Base-by-base conservation (phyloP, 2,888 invertebrate species). In the Dicranocentrus wangi region DNA sequence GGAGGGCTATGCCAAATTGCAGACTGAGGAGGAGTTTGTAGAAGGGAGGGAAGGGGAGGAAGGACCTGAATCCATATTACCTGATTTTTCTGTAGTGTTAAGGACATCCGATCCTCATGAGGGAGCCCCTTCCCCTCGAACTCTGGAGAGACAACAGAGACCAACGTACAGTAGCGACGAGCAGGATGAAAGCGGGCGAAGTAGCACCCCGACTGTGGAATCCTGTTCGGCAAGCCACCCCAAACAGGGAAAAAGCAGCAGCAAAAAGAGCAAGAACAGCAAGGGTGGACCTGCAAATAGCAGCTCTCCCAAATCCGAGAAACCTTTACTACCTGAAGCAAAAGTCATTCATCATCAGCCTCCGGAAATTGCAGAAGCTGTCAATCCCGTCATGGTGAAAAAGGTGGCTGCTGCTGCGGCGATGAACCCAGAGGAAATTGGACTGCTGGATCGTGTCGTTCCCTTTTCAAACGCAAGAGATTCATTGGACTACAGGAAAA, bases 391-490 rank as follows among this genome's bases (percentile, higher is more conserved):
- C 13, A 15, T 69, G 15, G 61, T 82, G 8, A n/a, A 47, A n/a
- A 53, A 73, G 23, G n/a, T n/a, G n/a, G n/a, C n/a, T n/a, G 32
- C 17, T 13, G 23, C 17, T 42, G 25, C 5, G 17, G 53, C 51
- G 15, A 1, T 27, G 25, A 32, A 28, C 5, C 7, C 7, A 7
- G 7, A 23, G 19, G 72, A 72, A 47, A 51, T 79, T 51, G 76
- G 76, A 1, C 13, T 82, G n/a, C 53, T 86, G 32, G 92, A 92
- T 21, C 91, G 92, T 88, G 92, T 92, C 71, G 91, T 92, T 1
- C 93, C 93, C 86, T 93, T 93, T 85, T 92, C 92, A 82, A 93
- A 92, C 86, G 93, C 91, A 0, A 90, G 92, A 82, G 93, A 93
- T 88, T 93, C 93, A 0, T 91, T 93, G 75, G 93, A 93, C 66